Evolutionary conservation across 2,797 vertebrate species (phyloP), one percentile per base, ranked within the genome.

Genomic region (Urophycis tenuis): DNA sequence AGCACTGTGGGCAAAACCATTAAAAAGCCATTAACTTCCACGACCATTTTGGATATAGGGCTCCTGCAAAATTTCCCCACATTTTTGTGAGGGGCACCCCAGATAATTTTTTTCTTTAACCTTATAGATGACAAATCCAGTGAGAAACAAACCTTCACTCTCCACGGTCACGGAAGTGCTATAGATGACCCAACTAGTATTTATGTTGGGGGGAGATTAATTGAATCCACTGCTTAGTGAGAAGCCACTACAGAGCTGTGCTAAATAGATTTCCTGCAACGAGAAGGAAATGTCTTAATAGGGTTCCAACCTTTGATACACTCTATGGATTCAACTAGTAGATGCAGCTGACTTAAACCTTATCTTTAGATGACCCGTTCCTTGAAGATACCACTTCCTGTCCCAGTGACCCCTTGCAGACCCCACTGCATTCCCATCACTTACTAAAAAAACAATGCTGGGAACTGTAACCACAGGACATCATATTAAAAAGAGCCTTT

Each of bases 301-400:
- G 22, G 53, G n/a, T 60, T n/a, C 11, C 53, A 25, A n/a, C n/a
- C 22, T 60, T 60, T 10, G 7, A 25, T n/a, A 60, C n/a, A 60
- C 6, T 25, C 53, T n/a, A 10, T 60, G n/a, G 53, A 60, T 60
- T 60, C 53, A 60, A 60, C 53, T 1, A 60, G 22, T 10, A 60
- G 53, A 60, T n/a, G 53, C 53, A 25, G 53, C 53, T 25, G 53
- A 60, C 22, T 5, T 10, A 22, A 25, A 22, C 6, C 53, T 25
- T n/a, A 60, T 60, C n/a, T 8, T 60, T 9, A n/a, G 53, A 9
- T 9, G 19, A 25, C 19, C 22, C n/a, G 53, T n/a, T n/a, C 81
- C 82, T 83, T 81, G 41, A 79, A 82, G 75, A 78, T 69, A 64
- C 76, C 77, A 83, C 79, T 87, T 87, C 85, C 84, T 86, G 73